Conservation (phyloP, 2,113 vertebrate genomes). For the Cyphomyrus plagiostoma region DNA sequence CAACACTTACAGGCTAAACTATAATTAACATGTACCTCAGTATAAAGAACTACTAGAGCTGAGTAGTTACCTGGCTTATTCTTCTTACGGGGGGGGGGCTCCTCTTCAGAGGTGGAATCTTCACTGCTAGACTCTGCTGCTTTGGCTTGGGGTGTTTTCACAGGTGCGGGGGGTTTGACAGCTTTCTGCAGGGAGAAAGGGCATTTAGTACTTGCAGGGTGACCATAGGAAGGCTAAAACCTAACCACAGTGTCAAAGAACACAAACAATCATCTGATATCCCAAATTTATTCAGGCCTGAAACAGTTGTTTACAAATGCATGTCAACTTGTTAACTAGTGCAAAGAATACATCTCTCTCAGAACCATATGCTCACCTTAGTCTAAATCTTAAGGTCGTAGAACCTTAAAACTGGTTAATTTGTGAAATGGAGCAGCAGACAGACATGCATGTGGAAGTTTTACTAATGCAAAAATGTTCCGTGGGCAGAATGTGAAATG, state of each 20-base stretch:
- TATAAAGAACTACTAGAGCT: neutral
- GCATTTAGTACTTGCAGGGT: neutral
- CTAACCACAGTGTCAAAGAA: neutral
- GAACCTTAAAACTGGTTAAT: neutral
- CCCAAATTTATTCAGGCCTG: neutral
- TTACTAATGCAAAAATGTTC: neutral
- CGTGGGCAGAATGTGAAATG: neutral
- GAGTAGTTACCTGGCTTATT: conserved; percentile 55
- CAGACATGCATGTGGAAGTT: neutral
- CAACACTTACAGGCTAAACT: neutral
- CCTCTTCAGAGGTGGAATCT: conserved; percentile 58
- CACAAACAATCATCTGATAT: neutral
- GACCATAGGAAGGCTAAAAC: neutral
- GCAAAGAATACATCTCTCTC: neutral
- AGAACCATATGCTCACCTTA: neutral
- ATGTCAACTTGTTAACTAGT: neutral
- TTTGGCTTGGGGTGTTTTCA: conserved; percentile 37
- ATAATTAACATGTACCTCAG: neutral
- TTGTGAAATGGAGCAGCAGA: neutral
- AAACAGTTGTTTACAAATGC: neutral
- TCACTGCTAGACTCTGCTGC: conserved; percentile 54
- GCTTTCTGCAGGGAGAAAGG: conserved; percentile 36
- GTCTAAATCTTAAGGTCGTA: neutral
- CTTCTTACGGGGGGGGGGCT: conserved; percentile 61
- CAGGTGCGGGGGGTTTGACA: conserved; percentile 28